Evolutionary conservation across 2,888 invertebrate species (phyloP).

Genomic region (Elegia similella): DNA sequence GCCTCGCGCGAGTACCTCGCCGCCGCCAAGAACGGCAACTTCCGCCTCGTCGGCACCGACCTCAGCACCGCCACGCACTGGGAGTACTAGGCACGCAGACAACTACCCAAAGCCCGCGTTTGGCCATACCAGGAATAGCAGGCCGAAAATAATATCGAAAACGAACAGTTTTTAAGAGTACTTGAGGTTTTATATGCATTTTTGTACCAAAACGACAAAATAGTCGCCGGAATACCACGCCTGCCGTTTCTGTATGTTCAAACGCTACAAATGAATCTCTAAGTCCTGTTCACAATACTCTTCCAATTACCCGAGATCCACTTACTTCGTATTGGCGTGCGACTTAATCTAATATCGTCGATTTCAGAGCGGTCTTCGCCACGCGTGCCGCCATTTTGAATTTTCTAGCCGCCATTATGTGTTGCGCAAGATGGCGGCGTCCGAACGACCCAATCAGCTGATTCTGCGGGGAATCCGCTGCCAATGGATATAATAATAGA

Average conservation of each 20-base stretch:
- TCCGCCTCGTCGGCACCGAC: conserved; percentile 90
- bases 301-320: conserved; percentile 43
- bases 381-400: conserved; percentile 51
- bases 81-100: conserved; percentile 89
- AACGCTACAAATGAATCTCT: conserved; percentile 40
- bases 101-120: neutral
- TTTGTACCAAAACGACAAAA: conserved; percentile 5
- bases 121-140: neutral
- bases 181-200: too few relatives aligned
- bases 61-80: conserved; percentile 92
- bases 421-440: conserved; percentile 50
- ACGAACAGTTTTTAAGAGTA: too few relatives aligned
- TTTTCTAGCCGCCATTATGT: conserved; percentile 52
- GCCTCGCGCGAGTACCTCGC: conserved; percentile 89
- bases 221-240: neutral
- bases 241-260: conserved; percentile 3
- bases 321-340: conserved; percentile 39
- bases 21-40: conserved; percentile 95
- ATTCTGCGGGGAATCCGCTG: conserved; percentile 63
- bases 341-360: conserved; percentile 42
- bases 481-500: conserved; percentile 48
- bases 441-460: conserved; percentile 70
- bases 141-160: neutral
- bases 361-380: conserved; percentile 33
- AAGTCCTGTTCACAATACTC: conserved; percentile 55